Evolutionary conservation across 1,140 invertebrate species (phyloP).

Genomic region (Lepidurus couesii): DNA sequence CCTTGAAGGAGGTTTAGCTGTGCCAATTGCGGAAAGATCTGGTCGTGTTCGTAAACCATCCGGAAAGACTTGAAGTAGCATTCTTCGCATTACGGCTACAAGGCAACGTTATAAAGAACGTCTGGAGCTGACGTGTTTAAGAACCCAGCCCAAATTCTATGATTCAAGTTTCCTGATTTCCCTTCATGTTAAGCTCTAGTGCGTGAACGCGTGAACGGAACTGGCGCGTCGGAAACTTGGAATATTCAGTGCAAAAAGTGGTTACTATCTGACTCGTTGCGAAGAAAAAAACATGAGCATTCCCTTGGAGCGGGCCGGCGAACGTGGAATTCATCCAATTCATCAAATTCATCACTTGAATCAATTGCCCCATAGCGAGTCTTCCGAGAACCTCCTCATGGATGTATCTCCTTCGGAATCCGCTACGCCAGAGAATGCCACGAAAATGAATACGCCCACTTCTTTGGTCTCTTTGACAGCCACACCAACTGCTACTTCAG

Average conservation of each 20-base stretch:
- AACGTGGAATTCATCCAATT: neutral
- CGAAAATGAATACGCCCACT: neutral
- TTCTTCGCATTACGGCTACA: too few species aligned
- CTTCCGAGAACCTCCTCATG: neutral
- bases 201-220: too few species aligned
- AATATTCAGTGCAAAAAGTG: neutral
- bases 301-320: neutral
- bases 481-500: neutral
- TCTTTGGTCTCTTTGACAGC: neutral
- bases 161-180: too few species aligned
- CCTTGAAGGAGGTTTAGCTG: too few species aligned
- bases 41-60: too few species aligned
- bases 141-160: too few species aligned
- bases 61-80: too few species aligned
- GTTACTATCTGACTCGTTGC: neutral
- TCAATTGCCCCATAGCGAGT: neutral
- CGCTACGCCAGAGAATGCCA: neutral
- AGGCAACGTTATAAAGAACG: too few species aligned
- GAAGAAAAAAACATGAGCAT: constrained; percentile 1
- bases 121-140: too few species aligned
- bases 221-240: neutral
- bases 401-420: constrained; percentile 5
- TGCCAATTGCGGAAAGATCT: too few species aligned
- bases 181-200: too few species aligned
- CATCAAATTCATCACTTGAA: neutral